Evolutionary conservation across 2,888 invertebrate species (phyloP).

Genomic region (Conops quadrifasciatus): DNA sequence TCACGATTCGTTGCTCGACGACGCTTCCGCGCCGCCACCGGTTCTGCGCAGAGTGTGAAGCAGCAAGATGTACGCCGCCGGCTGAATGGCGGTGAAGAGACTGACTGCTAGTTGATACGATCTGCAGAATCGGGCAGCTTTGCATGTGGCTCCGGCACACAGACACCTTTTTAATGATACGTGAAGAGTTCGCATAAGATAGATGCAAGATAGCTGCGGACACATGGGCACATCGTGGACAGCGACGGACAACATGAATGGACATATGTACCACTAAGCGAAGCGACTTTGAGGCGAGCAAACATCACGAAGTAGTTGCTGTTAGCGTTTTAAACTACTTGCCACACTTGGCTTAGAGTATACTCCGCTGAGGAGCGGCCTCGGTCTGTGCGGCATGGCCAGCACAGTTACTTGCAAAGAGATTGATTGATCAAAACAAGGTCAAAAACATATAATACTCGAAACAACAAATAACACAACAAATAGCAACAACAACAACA

Average conservation of each 20-base stretch:
- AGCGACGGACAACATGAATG: not conserved
- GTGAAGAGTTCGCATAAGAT: slow-evolving; percentile 24
- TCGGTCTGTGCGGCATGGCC: not conserved
- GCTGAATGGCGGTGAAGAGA: slow-evolving; percentile 1
- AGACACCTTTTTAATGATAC: slow-evolving; percentile 23
- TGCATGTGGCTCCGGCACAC: not conserved
- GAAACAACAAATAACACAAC: too few species aligned
- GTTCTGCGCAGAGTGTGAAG: slow-evolving; percentile 36
- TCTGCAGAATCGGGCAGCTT: not conserved
- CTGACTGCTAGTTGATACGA: not conserved
- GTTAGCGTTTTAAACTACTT: not conserved
- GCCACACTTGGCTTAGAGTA: too few species aligned
- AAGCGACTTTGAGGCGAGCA: not conserved
- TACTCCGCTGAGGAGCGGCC: not conserved
- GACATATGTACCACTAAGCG: not conserved
- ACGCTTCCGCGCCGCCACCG: not conserved
- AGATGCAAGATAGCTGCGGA: too few species aligned
- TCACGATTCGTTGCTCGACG: not conserved
- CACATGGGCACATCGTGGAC: too few species aligned
- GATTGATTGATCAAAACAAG: slow-evolving; percentile 49
- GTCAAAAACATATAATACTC: slow-evolving; percentile 37
- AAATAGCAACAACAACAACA: slow-evolving; percentile 1
- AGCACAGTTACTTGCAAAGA: slow-evolving; percentile 41
- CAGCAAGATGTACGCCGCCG: slow-evolving; percentile 15
- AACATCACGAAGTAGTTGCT: not conserved